Percentiles rank a stretch among this genome's conserved stretches.
phyloP scores from a whole-genome alignment of 2,113 vertebrate species.

The Pelobates fuscus region DNA sequence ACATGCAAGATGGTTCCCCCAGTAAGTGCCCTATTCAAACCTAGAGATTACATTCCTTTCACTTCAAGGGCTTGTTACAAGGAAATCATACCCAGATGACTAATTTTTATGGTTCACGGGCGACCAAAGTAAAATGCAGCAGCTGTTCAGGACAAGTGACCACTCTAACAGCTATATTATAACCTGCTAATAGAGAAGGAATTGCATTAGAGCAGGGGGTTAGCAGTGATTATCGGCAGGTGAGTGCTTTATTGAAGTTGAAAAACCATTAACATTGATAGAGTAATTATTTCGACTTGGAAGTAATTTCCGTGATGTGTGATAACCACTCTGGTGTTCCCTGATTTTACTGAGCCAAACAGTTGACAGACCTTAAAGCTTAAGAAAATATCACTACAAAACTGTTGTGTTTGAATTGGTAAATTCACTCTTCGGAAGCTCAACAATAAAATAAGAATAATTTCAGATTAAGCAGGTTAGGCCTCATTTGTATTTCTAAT shows the following conservation, averaged over 20 bases:
- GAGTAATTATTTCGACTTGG: constrained; percentile 91
- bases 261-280: constrained; percentile 92
- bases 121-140: constrained; percentile 83
- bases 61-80: constrained; percentile 74
- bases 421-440: constrained; percentile 67
- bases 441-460: constrained; percentile 66
- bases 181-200: constrained; percentile 84
- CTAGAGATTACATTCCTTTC: constrained; percentile 62
- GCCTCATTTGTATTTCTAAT: constrained; percentile 57
- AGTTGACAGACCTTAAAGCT: constrained; percentile 73
- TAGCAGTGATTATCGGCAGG: constrained; percentile 84
- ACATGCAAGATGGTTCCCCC: constrained; percentile 70
- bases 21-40: constrained; percentile 56
- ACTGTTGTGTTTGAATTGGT: constrained; percentile 71
- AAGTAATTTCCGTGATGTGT: constrained; percentile 86
- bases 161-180: constrained; percentile 81
- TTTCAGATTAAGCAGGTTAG: constrained; percentile 68
- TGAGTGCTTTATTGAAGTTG: constrained; percentile 91
- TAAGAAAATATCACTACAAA: constrained; percentile 81
- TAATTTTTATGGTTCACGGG: constrained; percentile 80
- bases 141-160: constrained; percentile 87
- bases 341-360: constrained; percentile 76
- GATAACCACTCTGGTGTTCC: constrained; percentile 79
- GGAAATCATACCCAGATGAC: constrained; percentile 80
- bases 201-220: constrained; percentile 81